Evolutionary conservation across 1,140 invertebrate genomes (phyloP), one percentile per base, ranked within the genome.

Genomic region (Ceratina australensis): DNA sequence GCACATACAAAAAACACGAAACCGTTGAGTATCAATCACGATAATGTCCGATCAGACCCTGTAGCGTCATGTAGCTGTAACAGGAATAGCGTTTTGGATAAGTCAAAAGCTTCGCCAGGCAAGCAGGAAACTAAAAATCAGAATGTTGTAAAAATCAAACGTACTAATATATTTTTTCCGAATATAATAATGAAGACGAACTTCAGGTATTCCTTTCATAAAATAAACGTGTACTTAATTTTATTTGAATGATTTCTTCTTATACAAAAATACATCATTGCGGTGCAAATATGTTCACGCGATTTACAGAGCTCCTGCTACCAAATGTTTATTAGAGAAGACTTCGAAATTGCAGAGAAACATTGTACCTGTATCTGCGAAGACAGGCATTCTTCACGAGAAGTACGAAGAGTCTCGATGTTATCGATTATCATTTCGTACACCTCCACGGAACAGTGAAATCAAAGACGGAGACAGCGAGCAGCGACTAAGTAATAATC

Each of bases 291-390:
- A 10, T 54, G 24, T 18, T 15, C 16, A 13, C 42, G 18, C 2
- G 22, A 68, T 76, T 82, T 67, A n/a, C 18, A 82, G 80, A 63
- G n/a, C 20, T 18, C 28, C 61, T 13, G 10, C 54, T 15, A 72
- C n/a, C 22, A 66, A 72, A 33, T 33, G 42, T 13, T 0, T 72
- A 12, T 50, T 52, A 15, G n/a, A 63, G 12, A 16, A 57, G 20
- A 33, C 42, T 72, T 68, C 61, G 13, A 69, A 69, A 15, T 8
- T 65, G 0, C 61, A 68, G 16, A 59, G 24, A 18, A 64, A 72
- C 20, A 42, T 60, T 61, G 22, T 76, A 54, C 47, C 75, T 5
- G 49, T 22, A 5, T 0, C 18, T 13, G 24, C 15, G 7, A 15
- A n/a, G 47, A 49, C 16, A 56, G 28, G 22, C 16, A 5, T 77